Evolutionary conservation across 2,797 vertebrate genomes (phyloP).

Genomic region (Urophycis tenuis): DNA sequence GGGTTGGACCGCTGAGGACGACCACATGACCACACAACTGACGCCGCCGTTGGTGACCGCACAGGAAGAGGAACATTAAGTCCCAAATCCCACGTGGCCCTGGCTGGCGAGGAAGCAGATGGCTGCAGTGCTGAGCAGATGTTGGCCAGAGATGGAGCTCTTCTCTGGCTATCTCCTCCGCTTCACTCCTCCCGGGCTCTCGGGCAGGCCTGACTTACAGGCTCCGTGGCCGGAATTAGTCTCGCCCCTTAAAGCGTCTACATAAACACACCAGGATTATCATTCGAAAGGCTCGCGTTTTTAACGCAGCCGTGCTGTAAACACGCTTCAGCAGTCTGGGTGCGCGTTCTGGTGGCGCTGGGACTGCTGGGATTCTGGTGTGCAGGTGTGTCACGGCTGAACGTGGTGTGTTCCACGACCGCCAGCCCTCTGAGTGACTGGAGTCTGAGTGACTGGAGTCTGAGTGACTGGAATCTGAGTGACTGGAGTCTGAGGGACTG

Average conservation of each 20-base stretch:
- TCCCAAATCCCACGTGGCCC: not conserved
- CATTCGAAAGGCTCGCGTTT: not conserved
- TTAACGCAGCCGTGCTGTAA: not conserved
- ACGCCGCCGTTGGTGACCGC: not conserved
- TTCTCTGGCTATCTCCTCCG: conserved; percentile 4
- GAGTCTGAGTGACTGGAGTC: too few relatives aligned
- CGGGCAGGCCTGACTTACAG: too few relatives aligned
- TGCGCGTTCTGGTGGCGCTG: not conserved
- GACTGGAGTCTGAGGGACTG: too few relatives aligned
- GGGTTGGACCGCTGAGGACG: not conserved
- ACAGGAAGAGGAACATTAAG: not conserved
- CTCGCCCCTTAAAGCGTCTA: conserved; percentile 12
- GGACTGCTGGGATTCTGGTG: not conserved
- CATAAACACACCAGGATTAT: not conserved
- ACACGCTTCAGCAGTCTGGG: not conserved
- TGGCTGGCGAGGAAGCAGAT: not conserved
- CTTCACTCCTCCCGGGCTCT: too few relatives aligned
- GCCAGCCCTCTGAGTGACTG: too few relatives aligned
- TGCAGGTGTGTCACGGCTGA: not conserved
- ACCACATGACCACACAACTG: not conserved
- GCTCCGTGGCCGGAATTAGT: not conserved
- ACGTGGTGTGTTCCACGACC: not conserved
- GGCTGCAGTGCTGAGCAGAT: not conserved
- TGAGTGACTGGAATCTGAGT: too few relatives aligned
- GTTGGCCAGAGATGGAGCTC: conserved; percentile 10